phyloP scores from a whole-genome alignment of 2,888 invertebrate species.

The Lasioglossum leucozonium region DNA sequence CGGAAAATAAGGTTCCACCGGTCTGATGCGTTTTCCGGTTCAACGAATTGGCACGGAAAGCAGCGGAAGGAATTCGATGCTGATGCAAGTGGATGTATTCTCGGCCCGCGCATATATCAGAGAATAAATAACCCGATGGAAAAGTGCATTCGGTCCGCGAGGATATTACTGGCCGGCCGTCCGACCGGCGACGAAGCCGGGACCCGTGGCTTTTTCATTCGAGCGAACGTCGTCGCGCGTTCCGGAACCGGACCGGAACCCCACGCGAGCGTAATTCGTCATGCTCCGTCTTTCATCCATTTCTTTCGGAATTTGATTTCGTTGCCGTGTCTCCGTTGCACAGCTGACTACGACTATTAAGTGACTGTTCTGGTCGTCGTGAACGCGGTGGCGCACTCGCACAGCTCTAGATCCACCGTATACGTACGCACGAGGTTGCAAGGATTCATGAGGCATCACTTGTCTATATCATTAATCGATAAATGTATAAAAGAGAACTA shows the following conservation, averaged over 20 bases:
- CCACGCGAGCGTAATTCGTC: background rate
- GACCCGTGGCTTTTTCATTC: background rate
- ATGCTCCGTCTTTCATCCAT: too few relatives aligned
- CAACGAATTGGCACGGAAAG: slow-evolving; percentile 60
- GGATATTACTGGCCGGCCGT: slow-evolving; percentile 39
- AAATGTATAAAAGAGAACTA: too few relatives aligned
- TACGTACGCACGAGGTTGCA: too few relatives aligned
- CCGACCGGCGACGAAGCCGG: slow-evolving; percentile 33
- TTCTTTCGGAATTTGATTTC: too few relatives aligned
- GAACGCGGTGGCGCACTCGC: too few relatives aligned
- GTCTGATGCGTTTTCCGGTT: slow-evolving; percentile 60
- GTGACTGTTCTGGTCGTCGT: too few relatives aligned
- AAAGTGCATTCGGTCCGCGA: slow-evolving; percentile 44
- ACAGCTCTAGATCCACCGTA: too few relatives aligned
- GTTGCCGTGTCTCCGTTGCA: too few relatives aligned
- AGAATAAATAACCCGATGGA: slow-evolving; percentile 58
- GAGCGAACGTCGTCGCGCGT: background rate
- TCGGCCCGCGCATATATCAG: slow-evolving; percentile 50
- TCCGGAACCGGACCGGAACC: background rate
- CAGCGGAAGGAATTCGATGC: slow-evolving; percentile 51
- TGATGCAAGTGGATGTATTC: slow-evolving; percentile 55
- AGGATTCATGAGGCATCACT: too few relatives aligned
- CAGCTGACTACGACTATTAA: too few relatives aligned
- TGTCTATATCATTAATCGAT: too few relatives aligned
- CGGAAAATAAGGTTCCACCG: slow-evolving; percentile 54